Evolutionary conservation across 2,888 invertebrate species (phyloP).

Genomic region (Vanessa cardui): DNA sequence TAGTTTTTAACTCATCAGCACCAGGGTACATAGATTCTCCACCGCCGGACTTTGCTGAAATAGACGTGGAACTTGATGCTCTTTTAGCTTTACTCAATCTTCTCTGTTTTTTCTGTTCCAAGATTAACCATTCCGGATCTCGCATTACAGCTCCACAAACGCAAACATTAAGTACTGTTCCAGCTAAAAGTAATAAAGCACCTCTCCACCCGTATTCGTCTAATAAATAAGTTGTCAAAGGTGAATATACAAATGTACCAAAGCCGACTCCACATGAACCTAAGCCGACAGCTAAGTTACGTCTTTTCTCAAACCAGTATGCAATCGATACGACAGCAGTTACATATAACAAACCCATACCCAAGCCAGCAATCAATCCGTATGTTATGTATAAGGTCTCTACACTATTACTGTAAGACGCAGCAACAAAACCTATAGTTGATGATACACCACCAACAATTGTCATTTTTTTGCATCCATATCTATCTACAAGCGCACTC

Average conservation of each 20-base stretch:
- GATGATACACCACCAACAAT: conserved; percentile 88
- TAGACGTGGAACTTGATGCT: conserved; percentile 79
- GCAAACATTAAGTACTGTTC: conserved; percentile 92
- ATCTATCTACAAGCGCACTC: conserved; percentile 92
- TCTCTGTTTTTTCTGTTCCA: conserved; percentile 84
- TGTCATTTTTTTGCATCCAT: conserved; percentile 90
- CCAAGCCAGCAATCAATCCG: conserved; percentile 92
- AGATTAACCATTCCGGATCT: conserved; percentile 92
- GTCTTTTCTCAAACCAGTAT: conserved; percentile 95
- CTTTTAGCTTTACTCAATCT: conserved; percentile 78
- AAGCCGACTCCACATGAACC: conserved; percentile 95
- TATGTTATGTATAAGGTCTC: conserved; percentile 91
- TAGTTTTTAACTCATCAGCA: conserved; percentile 85
- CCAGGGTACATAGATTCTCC: conserved; percentile 84
- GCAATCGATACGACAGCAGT: conserved; percentile 96
- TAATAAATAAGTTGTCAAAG: conserved; percentile 89
- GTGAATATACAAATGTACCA: conserved; percentile 94
- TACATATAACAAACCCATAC: conserved; percentile 92
- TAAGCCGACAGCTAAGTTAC: conserved; percentile 93
- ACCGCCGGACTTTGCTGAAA: conserved; percentile 73
- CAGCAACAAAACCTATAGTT: conserved; percentile 89
- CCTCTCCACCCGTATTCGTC: conserved; percentile 92
- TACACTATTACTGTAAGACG: conserved; percentile 87
- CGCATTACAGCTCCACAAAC: conserved; percentile 94
- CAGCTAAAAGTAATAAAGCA: conserved; percentile 89